These are phyloP conservation scores for Periplaneta americana DNA, from an alignment of 1,140 invertebrate genomes.

Conservation along the genomic window DNA sequence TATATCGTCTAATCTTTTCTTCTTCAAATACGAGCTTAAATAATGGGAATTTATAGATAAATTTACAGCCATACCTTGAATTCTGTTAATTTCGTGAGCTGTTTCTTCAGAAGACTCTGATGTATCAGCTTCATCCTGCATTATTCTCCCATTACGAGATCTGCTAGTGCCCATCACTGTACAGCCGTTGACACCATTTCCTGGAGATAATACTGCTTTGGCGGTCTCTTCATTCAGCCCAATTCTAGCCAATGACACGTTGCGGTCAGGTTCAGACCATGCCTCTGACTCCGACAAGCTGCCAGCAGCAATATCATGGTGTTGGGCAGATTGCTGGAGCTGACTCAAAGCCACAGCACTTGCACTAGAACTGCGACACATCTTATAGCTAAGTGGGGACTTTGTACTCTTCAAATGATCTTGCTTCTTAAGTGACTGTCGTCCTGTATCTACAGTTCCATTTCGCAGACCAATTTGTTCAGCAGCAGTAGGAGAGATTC, in stretches of 20 bases:
- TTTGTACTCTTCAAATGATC: background rate
- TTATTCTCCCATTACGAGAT: background rate
- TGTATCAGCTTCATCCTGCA: background rate
- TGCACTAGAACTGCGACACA: conserved; percentile 3
- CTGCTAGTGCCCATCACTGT: background rate
- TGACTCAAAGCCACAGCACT: background rate
- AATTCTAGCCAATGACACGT: conserved; percentile 69
- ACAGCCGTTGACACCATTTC: conserved; percentile 9
- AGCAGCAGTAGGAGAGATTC: background rate
- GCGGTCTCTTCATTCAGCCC: conserved; percentile 50
- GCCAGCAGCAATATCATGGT: background rate
- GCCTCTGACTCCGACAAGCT: conserved; percentile 59
- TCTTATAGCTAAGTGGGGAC: background rate
- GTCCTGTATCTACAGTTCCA: background rate
- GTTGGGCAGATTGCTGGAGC: background rate
- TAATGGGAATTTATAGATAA: too few relatives aligned
- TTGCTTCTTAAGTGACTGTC: background rate
- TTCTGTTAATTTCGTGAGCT: conserved; percentile 5
- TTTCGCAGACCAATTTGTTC: background rate
- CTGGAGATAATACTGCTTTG: conserved; percentile 19
- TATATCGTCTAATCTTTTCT: too few relatives aligned
- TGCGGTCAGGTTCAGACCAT: conserved; percentile 78
- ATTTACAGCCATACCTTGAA: conserved; percentile 4
- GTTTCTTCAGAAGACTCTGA: conserved; percentile 8
- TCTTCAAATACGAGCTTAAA: too few relatives aligned